A percentile compares a stretch with the other conserved stretches of the same genome.
phyloP scores from a whole-genome alignment of 2,797 vertebrate species.

The Picus viridis region DNA sequence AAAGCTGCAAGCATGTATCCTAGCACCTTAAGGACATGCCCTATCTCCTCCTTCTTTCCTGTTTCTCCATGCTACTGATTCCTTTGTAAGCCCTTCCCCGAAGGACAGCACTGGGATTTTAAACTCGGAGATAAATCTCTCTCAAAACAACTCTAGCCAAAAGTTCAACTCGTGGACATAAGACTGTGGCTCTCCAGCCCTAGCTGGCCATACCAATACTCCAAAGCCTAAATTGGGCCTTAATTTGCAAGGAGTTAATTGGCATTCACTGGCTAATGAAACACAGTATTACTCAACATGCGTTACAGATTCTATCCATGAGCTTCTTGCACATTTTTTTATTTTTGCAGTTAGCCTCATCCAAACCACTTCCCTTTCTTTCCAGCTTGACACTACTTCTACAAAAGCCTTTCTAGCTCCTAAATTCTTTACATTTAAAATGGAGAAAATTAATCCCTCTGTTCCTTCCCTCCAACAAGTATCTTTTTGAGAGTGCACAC shows the following conservation, averaged over 20 bases:
- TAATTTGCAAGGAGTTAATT: constrained; percentile 60
- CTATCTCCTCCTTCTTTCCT: not conserved
- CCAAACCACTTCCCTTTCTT: constrained; percentile 11
- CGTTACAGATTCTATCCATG: constrained; percentile 13
- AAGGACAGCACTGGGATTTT: not conserved
- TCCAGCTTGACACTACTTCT: not conserved
- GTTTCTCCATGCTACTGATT: not conserved
- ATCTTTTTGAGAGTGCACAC: not conserved
- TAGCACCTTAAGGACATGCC: not conserved
- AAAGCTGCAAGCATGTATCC: not conserved
- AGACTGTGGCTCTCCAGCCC: not conserved
- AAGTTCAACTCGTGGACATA: not conserved
- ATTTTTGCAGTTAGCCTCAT: constrained; percentile 21
- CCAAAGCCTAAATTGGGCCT: constrained; percentile 3
- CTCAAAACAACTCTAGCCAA: not conserved
- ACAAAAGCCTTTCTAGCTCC: not conserved
- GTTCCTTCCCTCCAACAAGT: not conserved
- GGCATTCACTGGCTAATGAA: constrained; percentile 66
- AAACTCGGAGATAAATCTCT: not conserved
- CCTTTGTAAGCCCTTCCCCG: not conserved
- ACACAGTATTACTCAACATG: constrained; percentile 54
- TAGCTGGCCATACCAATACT: not conserved
- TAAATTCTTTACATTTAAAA: not conserved
- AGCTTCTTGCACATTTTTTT: constrained; percentile 3
- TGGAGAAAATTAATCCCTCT: not conserved